Base-by-base conservation (phyloP, 2,888 invertebrate species). In the Metellina segmentata region DNA sequence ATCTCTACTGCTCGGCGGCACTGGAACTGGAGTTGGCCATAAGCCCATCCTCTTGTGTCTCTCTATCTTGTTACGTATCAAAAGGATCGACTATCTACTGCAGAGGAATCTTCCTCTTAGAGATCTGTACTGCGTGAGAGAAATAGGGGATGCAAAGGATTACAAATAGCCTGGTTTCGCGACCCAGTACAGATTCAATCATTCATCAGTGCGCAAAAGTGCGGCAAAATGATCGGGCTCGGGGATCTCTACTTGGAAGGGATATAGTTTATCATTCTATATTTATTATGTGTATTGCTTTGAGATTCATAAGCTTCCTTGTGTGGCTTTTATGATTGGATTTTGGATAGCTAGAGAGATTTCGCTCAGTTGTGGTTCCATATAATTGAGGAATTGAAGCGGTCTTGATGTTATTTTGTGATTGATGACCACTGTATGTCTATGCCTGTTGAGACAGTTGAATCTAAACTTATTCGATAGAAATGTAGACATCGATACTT, bases 21-120 rank as follows among this genome's bases (percentile, higher is more conserved):
- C 72, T 48, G 53, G 77, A 85, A 85, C 77, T 85, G 75, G 74
- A 88, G 81, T 88, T 88, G 88, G 88, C 88, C 48, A 75, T 49
- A 81, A 88, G 88, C 88, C 88, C 88, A 85, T 49, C 69, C 75
- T 61, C 34, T 70, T 20, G 34, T n/a, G 53, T 48, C 20, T 71
- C 87, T 88, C 51, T 81, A 88, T 88, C 87, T 81, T 74, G 81
- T 88, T 88, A 88, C 87, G 49, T 48, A 81, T 72, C 34, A 61
- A 81, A 77, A 86, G 70, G 81, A 71, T 52, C 19, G 19, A 34
- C 85, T 61, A 77, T 77, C 72, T 70, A 79, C 86, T 79, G 11
- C 6, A 70, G 9, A 20, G 48, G 8, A 16, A 61, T 69, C 52
- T 85, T 19, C 61, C 8, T 1, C 34, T 34, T 51, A 52, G 53